Conservation (phyloP, 2,888 invertebrate species). For the Priocnemis perturbator region DNA sequence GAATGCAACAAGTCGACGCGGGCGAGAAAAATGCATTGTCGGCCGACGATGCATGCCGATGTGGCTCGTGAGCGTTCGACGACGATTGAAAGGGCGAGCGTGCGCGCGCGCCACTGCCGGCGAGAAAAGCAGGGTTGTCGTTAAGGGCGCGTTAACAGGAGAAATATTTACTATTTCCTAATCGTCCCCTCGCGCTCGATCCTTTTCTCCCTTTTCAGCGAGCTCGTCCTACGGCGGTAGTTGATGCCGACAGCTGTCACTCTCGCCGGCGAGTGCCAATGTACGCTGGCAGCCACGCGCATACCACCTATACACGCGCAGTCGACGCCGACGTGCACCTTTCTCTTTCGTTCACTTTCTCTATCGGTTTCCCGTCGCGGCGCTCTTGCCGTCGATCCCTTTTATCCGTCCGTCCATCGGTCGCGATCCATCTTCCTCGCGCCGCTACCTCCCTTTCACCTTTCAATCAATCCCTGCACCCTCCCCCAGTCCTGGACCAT, state of each 20-base stretch:
- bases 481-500: not conserved
- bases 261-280: not conserved
- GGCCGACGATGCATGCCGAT: too few relatives aligned
- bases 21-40: too few relatives aligned
- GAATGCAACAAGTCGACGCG: too few relatives aligned
- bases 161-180: conserved; percentile 20
- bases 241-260: conserved; percentile 26
- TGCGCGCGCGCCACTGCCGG: too few relatives aligned
- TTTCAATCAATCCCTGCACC: conserved; percentile 10
- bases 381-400: conserved; percentile 8
- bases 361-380: conserved; percentile 1
- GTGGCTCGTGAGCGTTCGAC: too few relatives aligned
- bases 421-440: conserved; percentile 22
- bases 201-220: not conserved
- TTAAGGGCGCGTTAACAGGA: not conserved
- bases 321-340: not conserved
- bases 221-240: not conserved
- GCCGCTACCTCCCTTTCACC: conserved; percentile 19
- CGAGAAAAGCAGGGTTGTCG: too few relatives aligned
- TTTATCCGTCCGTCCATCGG: conserved; percentile 13
- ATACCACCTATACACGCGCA: not conserved
- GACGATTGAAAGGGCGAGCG: too few relatives aligned
- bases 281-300: not conserved
- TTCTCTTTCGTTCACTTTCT: conserved; percentile 19
- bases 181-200: conserved; percentile 14